A percentile compares a stretch with the other conserved stretches of the same genome.
These are phyloP conservation scores for Syrmaticus mikado DNA, from an alignment of 2,113 vertebrate species.

Conservation along the genomic window DNA sequence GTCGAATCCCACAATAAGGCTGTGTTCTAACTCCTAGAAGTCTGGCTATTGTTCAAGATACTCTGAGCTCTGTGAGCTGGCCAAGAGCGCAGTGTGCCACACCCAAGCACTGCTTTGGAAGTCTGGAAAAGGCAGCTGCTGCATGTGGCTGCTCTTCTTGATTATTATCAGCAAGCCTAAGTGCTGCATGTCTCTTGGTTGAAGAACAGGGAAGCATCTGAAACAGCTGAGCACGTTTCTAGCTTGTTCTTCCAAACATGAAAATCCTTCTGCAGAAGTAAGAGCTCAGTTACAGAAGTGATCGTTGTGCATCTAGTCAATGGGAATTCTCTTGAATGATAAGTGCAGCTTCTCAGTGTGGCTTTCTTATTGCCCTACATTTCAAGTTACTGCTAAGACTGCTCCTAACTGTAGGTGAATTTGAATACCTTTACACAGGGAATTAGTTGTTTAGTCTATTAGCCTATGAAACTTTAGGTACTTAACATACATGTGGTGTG, in stretches of 20 bases:
- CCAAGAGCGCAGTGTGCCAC: constrained; percentile 34
- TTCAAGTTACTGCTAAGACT: not conserved
- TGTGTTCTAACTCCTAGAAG: constrained; percentile 58
- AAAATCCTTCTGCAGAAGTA: not conserved
- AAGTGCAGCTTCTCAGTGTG: not conserved
- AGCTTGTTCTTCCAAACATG: not conserved
- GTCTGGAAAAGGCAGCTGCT: not conserved
- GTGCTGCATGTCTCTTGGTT: not conserved
- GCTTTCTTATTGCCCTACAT: not conserved
- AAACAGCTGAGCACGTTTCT: not conserved
- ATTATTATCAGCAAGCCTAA: not conserved
- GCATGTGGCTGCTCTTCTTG: not conserved
- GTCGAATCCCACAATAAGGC: constrained; percentile 45
- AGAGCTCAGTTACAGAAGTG: not conserved
- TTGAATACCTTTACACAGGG: not conserved
- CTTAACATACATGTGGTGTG: not conserved
- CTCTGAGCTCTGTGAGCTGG: constrained; percentile 9
- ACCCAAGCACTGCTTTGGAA: not conserved
- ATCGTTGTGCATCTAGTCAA: not conserved
- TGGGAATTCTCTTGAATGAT: not conserved
- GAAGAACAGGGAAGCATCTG: not conserved
- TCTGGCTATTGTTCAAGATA: constrained; percentile 63
- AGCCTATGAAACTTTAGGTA: not conserved
- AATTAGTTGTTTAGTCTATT: not conserved
- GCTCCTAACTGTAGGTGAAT: not conserved